Percentiles rank a stretch among this genome's conserved stretches.
phyloP scores from a whole-genome alignment of 1,140 invertebrate species.

The Mesaphorura yosii region DNA sequence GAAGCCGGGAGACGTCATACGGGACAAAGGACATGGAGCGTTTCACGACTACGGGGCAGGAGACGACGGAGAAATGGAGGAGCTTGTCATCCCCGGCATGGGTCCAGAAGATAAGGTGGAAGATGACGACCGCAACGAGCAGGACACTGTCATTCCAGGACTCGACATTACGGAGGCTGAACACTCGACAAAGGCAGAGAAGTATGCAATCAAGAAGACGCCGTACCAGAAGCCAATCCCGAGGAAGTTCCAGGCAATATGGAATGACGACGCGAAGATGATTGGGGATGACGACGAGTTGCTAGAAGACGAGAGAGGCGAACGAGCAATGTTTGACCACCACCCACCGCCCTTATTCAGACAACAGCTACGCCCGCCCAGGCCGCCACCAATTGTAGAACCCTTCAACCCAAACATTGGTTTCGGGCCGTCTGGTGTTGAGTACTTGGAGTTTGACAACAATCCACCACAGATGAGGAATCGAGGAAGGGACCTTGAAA shows the following conservation, averaged over 20 bases:
- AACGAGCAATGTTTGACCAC: neutral
- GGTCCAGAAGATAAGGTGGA: constrained; percentile 83
- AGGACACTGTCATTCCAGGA: constrained; percentile 57
- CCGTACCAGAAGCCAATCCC: constrained; percentile 93
- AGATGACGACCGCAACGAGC: constrained; percentile 34
- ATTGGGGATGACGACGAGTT: constrained; percentile 24
- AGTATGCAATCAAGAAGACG: constrained; percentile 54
- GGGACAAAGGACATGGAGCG: constrained; percentile 56
- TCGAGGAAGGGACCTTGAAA: no score
- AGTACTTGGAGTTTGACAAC: constrained; percentile 3
- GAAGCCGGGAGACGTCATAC: constrained; percentile 92
- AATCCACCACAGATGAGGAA: no score
- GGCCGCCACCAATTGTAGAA: constrained; percentile 4
- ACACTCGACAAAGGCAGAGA: constrained; percentile 54
- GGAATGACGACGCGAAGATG: constrained; percentile 66
- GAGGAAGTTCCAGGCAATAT: constrained; percentile 87
- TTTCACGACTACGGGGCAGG: constrained; percentile 38
- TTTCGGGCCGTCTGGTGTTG: constrained; percentile 28
- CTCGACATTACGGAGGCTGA: constrained; percentile 56
- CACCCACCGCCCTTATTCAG: neutral
- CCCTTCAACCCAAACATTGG: constrained; percentile 28
- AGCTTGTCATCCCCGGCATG: constrained; percentile 82
- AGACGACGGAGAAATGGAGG: constrained; percentile 65
- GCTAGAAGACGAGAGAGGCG: constrained; percentile 30
- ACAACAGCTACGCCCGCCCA: neutral